phyloP scores from a whole-genome alignment of 1,140 invertebrate genomes.

The Drosophila littoralis region DNA sequence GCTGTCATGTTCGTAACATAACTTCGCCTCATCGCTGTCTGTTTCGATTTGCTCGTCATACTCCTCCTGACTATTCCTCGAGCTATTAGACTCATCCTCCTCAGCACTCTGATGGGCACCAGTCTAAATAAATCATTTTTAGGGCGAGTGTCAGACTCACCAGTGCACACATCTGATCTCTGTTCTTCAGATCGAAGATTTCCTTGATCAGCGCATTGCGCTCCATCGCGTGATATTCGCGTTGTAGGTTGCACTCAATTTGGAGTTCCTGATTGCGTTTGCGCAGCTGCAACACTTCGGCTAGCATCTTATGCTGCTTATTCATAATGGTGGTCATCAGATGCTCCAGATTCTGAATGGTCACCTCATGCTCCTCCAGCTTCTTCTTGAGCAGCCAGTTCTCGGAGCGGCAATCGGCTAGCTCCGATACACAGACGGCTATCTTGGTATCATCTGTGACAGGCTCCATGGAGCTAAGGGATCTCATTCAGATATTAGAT shows the following conservation, averaged over 20 bases:
- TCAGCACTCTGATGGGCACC: background rate
- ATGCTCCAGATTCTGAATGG: conserved; percentile 66
- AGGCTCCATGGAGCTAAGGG: conserved; percentile 17
- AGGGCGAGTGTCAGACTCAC: conserved; percentile 9
- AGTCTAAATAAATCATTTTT: too few relatives aligned
- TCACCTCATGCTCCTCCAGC: conserved; percentile 52
- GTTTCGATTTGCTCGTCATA: background rate
- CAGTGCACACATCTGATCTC: background rate
- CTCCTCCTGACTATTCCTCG: background rate
- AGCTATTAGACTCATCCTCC: background rate
- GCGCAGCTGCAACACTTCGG: conserved; percentile 60
- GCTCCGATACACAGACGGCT: conserved; percentile 53
- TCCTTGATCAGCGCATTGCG: conserved; percentile 64
- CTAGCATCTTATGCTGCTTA: conserved; percentile 65
- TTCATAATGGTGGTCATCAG: conserved; percentile 62
- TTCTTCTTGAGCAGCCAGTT: conserved; percentile 75
- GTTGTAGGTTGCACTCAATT: conserved; percentile 58
- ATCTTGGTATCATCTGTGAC: conserved; percentile 34
- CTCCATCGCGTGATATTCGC: conserved; percentile 73
- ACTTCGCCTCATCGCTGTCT: background rate
- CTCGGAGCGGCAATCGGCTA: conserved; percentile 55
- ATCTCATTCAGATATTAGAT: background rate
- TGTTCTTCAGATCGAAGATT: conserved; percentile 51
- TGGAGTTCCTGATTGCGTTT: conserved; percentile 58
- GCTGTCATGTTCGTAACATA: background rate